A percentile compares a stretch with the other conserved stretches of the same genome.
Evolutionary conservation across 1,140 invertebrate genomes (phyloP).

Genomic region (Eupristina koningsbergeri): DNA sequence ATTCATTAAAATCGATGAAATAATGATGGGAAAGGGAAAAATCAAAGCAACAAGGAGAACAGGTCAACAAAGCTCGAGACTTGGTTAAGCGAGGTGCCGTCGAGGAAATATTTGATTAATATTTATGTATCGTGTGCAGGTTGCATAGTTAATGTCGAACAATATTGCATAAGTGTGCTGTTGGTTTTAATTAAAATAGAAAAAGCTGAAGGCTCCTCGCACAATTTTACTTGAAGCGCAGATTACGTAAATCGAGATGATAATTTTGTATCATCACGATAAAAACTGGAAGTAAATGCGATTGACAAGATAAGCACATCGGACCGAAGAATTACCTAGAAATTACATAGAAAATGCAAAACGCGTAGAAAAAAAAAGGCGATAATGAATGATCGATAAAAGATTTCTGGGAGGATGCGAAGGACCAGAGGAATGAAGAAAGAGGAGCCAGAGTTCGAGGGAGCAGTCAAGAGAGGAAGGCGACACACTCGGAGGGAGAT

Average conservation of each 20-base stretch:
- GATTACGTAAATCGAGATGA: slow-evolving; percentile 6
- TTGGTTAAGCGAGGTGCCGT: neutral
- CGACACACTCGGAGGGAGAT: neutral
- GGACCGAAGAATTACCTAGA: neutral
- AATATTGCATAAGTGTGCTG: slow-evolving; percentile 14
- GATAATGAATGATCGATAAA: slow-evolving; percentile 22
- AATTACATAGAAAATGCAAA: neutral
- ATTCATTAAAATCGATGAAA: no score
- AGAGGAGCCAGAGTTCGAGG: neutral
- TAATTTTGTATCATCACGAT: neutral
- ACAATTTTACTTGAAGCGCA: neutral
- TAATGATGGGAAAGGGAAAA: neutral
- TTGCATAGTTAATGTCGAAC: neutral
- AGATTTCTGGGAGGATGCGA: neutral
- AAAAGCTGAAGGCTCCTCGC: neutral
- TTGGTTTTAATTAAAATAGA: slow-evolving; percentile 23
- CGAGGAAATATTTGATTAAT: slow-evolving; percentile 21
- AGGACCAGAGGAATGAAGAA: neutral
- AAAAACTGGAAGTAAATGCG: neutral
- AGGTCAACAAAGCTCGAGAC: neutral
- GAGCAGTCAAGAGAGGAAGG: neutral
- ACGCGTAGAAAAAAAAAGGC: slow-evolving; percentile 1
- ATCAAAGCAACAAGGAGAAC: neutral
- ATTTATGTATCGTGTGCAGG: neutral
- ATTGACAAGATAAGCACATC: neutral